Base-by-base conservation (phyloP, 2,888 invertebrate genomes). In the Dasysyrphus tricinctus region DNA sequence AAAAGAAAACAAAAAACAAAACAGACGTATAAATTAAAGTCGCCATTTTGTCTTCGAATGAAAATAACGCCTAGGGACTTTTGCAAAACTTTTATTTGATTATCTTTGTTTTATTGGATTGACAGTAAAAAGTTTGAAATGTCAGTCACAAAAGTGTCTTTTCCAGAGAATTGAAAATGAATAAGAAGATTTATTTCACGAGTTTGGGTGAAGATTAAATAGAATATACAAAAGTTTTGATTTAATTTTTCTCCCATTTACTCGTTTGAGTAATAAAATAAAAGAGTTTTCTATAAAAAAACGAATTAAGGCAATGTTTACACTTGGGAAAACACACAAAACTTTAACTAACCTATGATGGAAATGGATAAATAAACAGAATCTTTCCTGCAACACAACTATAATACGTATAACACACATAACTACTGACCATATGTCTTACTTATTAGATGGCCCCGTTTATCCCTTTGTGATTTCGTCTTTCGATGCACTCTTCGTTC, bases 401-500 rank as follows among this genome's bases (percentile, higher is more conserved):
- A 7, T 32, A 32, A 14, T 42, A 11, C 11, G 9, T n/a, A n/a
- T n/a, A 3, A 42, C 14, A 39, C 11, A 39, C 1, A 49, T 56
- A 34, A 42, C 47, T 47, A 47, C 88, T 86, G 67, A 89, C 84
- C 88, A 88, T 80, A 86, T 76, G 77, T 90, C 91, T 91, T 89
- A 92, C 92, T 91, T 89, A 92, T 90, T 76, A 92, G 89, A 83
- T 92, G 91, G 5, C 92, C 92, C 54, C 92, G 90, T 88, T 92
- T 92, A 85, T 93, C 91, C 34, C 93, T 90, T 88, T 93, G 92
- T 80, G 93, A 92, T 89, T 92, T 92, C 77, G 93, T 92, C 89
- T 92, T 93, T 14, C 93, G 90, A 83, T 92, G 92, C 79, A 93
- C 93, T 37, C 91, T 89, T n/a, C 93, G 89, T 84, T 93, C 93